Base-by-base conservation (phyloP, 2,797 vertebrate genomes). In the Callimico goeldii region DNA sequence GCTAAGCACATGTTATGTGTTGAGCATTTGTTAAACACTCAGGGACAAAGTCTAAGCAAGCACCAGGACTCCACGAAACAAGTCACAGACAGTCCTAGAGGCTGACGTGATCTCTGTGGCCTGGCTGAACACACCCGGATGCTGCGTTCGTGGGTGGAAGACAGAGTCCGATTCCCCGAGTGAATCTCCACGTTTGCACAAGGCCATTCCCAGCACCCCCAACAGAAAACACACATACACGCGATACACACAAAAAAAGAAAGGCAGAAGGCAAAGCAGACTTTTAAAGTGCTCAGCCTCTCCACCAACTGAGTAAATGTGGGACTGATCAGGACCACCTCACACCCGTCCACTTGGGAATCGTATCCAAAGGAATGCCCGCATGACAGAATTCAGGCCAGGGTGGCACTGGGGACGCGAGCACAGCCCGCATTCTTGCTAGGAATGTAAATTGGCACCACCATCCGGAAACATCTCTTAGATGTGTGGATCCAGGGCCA, bases 321-420 rank as follows among this genome's bases (percentile, higher is more conserved):
- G 11, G 41, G 36, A 20, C 7, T 4, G 7, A 28, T 28, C 2
- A 30, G 61, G 0, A 10, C 20, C 9, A 0, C 5, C 17, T 26
- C 13, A 43, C 30, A 10, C 7, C 19, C 20, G 30, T 72, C 39
- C 13, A 17, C 7, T 9, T 11, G 17, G 79, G 8, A 82, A 30
- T 26, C 7, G 2, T 2, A 1, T n/a, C 43, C 8, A 3, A 61
- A 41, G 43, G 73, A 83, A 0, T 0, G 19, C 14, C 58, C 30
- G 0, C 0, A 0, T 0, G 2, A n/a, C 46, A 76, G 75, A 83
- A n/a, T 8, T 64, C 0, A 0, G 24, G 58, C 26, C 0, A 2
- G 13, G 13, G 22, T 50, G n/a, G 33, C 5, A 0, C 4, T 2
- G 33, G 70, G 43, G 43, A 84, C 2, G 0, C 0, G 2, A 4